A percentile compares a stretch with the other conserved stretches of the same genome.
Conservation (phyloP, 2,888 invertebrate species). For the Monoplex corrugatus region DNA sequence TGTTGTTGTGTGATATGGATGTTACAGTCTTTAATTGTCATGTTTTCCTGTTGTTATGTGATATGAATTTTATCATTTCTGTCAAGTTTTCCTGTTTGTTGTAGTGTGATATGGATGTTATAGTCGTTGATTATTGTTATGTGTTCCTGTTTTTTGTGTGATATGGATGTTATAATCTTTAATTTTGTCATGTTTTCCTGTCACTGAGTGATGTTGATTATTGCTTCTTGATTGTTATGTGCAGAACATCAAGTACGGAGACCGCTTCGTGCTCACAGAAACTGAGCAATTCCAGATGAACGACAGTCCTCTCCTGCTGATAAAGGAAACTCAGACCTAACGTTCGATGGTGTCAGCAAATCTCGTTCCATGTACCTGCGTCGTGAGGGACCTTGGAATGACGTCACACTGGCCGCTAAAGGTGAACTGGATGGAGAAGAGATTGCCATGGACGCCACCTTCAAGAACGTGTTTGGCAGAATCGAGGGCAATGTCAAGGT, state of each 20-base stretch:
- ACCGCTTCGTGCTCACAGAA: background rate
- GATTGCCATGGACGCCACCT: background rate
- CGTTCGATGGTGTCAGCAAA: background rate
- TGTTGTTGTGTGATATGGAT: too few relatives aligned
- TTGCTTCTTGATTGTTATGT: too few relatives aligned
- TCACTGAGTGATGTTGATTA: too few relatives aligned
- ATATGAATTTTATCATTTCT: too few relatives aligned
- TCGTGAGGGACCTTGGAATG: conserved; percentile 40
- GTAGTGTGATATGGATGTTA: too few relatives aligned
- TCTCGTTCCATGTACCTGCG: background rate
- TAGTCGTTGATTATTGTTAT: too few relatives aligned
- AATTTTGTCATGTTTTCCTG: too few relatives aligned
- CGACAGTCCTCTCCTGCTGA: conserved; percentile 13
- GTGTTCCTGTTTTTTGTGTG: too few relatives aligned
- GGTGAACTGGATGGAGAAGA: conserved; percentile 18
- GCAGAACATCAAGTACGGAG: conserved; percentile 25
- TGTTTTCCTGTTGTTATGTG: too few relatives aligned
- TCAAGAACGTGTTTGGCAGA: conserved; percentile 31
- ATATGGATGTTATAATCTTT: too few relatives aligned
- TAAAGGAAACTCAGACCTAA: background rate
- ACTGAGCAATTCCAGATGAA: background rate
- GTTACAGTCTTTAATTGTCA: too few relatives aligned
- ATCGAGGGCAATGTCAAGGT: conserved; percentile 54
- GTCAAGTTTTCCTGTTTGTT: too few relatives aligned
- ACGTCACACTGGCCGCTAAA: conserved; percentile 35